Conservation (phyloP, 2,797 vertebrate species). For the Notolabrus celidotus region DNA sequence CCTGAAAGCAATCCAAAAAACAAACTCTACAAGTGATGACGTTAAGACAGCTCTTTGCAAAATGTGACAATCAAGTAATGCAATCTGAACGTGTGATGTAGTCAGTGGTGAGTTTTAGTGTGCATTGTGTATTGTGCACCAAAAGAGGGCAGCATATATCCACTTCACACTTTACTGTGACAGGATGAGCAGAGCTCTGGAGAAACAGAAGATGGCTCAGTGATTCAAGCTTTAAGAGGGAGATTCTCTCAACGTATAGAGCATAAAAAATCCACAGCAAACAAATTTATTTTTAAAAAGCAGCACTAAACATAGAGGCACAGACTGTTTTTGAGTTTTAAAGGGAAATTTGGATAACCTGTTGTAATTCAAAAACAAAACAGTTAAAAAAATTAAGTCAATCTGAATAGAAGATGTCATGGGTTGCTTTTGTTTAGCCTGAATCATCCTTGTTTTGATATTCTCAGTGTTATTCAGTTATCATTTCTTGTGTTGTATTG, state of each 20-base stretch:
- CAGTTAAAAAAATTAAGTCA: too few species aligned
- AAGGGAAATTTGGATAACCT: not conserved
- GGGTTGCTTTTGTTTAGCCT: too few species aligned
- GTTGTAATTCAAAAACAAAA: too few species aligned
- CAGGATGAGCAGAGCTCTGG: not conserved
- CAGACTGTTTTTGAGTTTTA: not conserved
- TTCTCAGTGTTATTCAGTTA: too few species aligned
- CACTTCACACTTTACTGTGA: not conserved
- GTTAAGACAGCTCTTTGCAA: not conserved
- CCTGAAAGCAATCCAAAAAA: slow-evolving; percentile 18
- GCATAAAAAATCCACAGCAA: too few species aligned
- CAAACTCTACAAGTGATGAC: not conserved
- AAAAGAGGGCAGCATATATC: slow-evolving; percentile 62
- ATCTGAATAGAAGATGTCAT: too few species aligned
- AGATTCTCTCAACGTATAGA: too few species aligned
- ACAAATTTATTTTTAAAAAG: too few species aligned
- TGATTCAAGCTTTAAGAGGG: slow-evolving; percentile 5
- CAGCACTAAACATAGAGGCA: too few species aligned
- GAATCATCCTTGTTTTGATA: too few species aligned
- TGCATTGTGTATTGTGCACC: slow-evolving; percentile 39
- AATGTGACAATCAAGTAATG: not conserved
- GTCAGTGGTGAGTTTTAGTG: not conserved
- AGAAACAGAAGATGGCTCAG: slow-evolving; percentile 53
- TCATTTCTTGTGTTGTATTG: too few species aligned
- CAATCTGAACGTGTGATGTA: not conserved